Conservation (phyloP, 2,888 invertebrate genomes). For the Diplolepis rosae region DNA sequence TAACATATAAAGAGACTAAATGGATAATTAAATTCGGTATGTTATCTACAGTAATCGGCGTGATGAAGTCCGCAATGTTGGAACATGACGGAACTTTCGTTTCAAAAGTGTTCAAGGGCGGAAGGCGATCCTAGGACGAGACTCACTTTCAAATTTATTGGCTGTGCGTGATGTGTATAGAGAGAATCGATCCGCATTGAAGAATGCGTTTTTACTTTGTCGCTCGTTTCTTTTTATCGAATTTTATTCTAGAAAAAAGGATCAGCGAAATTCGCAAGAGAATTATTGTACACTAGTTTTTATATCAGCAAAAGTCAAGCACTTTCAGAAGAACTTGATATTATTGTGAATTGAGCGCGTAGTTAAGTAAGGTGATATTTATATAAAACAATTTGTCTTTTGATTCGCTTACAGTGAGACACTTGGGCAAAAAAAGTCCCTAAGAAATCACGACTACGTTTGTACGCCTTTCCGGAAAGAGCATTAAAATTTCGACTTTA, state of each 20-base stretch:
- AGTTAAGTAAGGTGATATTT: conserved; percentile 1
- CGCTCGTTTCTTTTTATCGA: background rate
- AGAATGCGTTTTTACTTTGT: background rate
- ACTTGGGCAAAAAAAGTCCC: background rate
- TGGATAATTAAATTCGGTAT: background rate
- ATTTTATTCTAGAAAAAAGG: conserved; percentile 2
- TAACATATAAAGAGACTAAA: conserved; percentile 64
- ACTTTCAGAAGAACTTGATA: background rate
- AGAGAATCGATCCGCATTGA: background rate
- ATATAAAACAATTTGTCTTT: background rate
- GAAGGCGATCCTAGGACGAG: background rate
- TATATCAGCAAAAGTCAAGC: background rate
- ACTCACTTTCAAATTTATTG: conserved; percentile 9
- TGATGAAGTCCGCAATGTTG: background rate
- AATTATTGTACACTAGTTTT: background rate
- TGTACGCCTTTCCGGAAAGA: background rate
- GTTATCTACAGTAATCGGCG: background rate
- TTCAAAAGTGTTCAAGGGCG: background rate
- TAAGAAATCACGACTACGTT: background rate
- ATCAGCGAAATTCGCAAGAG: background rate
- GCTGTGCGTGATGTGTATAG: conserved; percentile 16
- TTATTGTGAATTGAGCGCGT: background rate
- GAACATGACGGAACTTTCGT: background rate
- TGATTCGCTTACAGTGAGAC: background rate
- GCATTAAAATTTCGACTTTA: background rate